Conservation (phyloP, 2,797 vertebrate species). For the Pygocentrus nattereri region DNA sequence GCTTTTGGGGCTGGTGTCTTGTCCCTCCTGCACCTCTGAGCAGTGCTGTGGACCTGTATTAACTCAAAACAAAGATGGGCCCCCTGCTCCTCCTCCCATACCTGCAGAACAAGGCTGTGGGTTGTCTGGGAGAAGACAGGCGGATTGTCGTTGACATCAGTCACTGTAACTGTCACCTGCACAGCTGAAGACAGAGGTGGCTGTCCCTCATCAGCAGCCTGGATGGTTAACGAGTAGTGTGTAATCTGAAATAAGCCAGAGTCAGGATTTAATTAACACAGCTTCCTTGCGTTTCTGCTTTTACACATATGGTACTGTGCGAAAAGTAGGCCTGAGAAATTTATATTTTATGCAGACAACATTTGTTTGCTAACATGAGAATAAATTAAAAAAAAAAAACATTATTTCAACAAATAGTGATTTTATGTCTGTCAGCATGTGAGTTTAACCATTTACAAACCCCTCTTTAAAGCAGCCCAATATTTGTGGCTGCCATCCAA, state of each 20-base stretch:
- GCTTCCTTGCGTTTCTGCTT: neutral
- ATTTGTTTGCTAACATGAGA: neutral
- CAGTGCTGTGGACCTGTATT: conserved; percentile 15
- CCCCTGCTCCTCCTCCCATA: conserved; percentile 61
- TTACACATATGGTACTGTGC: neutral
- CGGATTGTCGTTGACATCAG: conserved; percentile 94
- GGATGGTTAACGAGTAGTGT: conserved; percentile 89
- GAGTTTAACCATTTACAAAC: neutral
- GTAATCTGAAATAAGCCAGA: conserved; percentile 76
- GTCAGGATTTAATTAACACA: conserved; percentile 28
- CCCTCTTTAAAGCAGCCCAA: neutral
- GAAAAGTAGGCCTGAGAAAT: too few relatives aligned
- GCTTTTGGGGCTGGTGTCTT: conserved; percentile 32
- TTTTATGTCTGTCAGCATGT: neutral
- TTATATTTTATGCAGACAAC: too few relatives aligned
- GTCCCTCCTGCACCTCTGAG: conserved; percentile 5
- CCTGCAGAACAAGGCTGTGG: conserved; percentile 90
- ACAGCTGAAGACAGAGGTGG: conserved; percentile 85
- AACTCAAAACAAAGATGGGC: conserved; percentile 16
- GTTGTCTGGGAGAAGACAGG: conserved; percentile 93
- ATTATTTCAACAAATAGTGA: neutral
- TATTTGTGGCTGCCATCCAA: neutral
- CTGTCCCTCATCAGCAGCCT: conserved; percentile 87
- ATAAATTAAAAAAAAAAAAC: neutral
- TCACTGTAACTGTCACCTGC: conserved; percentile 81